Base-by-base conservation (phyloP, 2,888 invertebrate species). In the Lysandra coridon region DNA sequence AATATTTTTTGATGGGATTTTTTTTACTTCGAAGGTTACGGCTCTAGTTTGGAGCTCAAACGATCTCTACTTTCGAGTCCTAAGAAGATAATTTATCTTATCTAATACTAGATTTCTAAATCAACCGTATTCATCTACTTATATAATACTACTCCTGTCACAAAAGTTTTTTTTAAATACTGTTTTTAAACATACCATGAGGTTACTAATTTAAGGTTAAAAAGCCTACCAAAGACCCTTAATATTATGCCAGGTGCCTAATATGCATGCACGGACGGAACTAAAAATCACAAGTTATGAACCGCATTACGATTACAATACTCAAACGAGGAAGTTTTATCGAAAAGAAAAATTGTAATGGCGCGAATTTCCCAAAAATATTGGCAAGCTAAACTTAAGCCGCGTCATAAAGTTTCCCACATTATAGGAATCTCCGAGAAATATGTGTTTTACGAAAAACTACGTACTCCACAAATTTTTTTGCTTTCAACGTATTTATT, bases 301-400 rank as follows among this genome's bases (percentile, higher is more conserved):
- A 53, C 53, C 40, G 6, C 78, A 73, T 69, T 73, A 69, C 78
- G 6, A 44, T 40, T 53, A 17, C 60, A 79, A 74, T 60, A 73
- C 60, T 7, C 1, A 17, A 49, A 57, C 23, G 30, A 14, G 53
- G 30, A 76, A 73, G 73, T 82, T 79, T 82, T 82, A 79, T 80
- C 75, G 74, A 78, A 79, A 80, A 79, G 73, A 62, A 79, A 80
- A 82, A 80, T 80, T 81, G 78, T 80, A 79, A 81, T 77, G 80
- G 81, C 80, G 53, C 74, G 80, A 80, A 80, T 79, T 79, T 73
- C 75, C 60, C 78, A 62, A 80, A 57, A 80, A 80, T 80, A 82
- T 83, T 83, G 82, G 80, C 82, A 81, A 81, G 80, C 80, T 80
- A 80, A 83, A 81, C 80, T 82, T 79, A 81, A 82, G 79, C 80